These are phyloP conservation scores for Eupithecia abbreviata DNA, from an alignment of 2,888 invertebrate genomes.

Conservation along the genomic window DNA sequence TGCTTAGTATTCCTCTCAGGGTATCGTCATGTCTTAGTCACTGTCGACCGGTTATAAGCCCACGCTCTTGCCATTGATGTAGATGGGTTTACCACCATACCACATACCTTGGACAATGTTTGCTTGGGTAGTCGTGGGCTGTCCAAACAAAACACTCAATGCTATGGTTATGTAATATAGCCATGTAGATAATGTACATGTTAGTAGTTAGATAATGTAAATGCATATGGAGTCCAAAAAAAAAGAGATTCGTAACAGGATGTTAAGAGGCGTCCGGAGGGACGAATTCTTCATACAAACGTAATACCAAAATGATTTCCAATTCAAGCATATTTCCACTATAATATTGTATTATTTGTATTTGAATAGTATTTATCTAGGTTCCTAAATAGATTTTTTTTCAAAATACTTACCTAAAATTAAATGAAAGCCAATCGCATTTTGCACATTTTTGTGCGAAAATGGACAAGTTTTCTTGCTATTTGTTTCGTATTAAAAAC, in stretches of 20 bases:
- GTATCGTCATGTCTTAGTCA: not conserved
- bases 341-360: too few relatives aligned
- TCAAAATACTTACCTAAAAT: too few relatives aligned
- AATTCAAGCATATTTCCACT: too few relatives aligned
- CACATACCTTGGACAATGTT: not conserved
- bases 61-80: not conserved
- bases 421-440: too few relatives aligned
- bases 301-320: too few relatives aligned
- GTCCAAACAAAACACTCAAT: not conserved
- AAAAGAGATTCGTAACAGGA: not conserved
- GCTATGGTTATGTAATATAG: not conserved
- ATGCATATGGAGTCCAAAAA: not conserved
- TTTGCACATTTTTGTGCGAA: too few relatives aligned
- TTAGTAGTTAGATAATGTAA: not conserved
- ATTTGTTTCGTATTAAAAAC: too few relatives aligned
- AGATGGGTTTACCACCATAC: not conserved
- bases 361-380: too few relatives aligned
- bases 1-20: constrained; percentile 6
- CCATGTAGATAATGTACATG: not conserved
- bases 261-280: too few relatives aligned
- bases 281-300: too few relatives aligned
- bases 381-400: too few relatives aligned
- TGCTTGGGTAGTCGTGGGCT: not conserved
- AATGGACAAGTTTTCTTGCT: too few relatives aligned
- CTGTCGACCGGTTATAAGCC: not conserved